Percentiles rank a stretch among this genome's conserved stretches.
phyloP scores from a whole-genome alignment of 2,888 invertebrate genomes.

The Apodemia mormo region DNA sequence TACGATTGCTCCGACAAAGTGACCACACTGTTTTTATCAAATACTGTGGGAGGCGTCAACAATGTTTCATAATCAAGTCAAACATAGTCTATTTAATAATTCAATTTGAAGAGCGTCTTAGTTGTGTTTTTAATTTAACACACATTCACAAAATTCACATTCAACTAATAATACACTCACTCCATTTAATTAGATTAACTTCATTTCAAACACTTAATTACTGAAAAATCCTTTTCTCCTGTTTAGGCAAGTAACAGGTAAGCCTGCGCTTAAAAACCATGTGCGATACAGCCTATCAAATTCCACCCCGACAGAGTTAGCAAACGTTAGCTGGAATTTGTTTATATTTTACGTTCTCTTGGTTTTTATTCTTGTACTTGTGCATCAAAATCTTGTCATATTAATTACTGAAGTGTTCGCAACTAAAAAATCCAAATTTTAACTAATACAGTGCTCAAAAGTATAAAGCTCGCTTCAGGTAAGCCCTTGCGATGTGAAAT shows the following conservation, averaged over 20 bases:
- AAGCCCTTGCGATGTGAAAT: background rate
- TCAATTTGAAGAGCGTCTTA: background rate
- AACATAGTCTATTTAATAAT: background rate
- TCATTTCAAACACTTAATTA: background rate
- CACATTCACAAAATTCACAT: background rate
- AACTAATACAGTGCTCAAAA: background rate
- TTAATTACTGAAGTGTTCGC: background rate
- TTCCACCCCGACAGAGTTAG: background rate
- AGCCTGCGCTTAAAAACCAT: background rate
- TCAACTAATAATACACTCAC: background rate
- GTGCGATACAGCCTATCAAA: background rate
- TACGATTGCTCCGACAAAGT: no score
- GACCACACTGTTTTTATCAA: background rate
- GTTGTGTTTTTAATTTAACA: background rate
- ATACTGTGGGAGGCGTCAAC: background rate
- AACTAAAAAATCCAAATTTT: background rate
- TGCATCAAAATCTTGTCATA: no score
- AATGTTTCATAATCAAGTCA: background rate
- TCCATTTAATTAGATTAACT: background rate
- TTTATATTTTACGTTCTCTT: background rate
- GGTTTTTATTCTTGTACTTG: no score
- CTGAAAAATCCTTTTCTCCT: background rate
- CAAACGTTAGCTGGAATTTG: no score
- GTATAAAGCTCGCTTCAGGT: background rate
- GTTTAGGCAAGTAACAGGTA: background rate